These are phyloP conservation scores for Paradoxurus hermaphroditus DNA, from an alignment of 2,113 vertebrate species.

Conservation along the genomic window DNA sequence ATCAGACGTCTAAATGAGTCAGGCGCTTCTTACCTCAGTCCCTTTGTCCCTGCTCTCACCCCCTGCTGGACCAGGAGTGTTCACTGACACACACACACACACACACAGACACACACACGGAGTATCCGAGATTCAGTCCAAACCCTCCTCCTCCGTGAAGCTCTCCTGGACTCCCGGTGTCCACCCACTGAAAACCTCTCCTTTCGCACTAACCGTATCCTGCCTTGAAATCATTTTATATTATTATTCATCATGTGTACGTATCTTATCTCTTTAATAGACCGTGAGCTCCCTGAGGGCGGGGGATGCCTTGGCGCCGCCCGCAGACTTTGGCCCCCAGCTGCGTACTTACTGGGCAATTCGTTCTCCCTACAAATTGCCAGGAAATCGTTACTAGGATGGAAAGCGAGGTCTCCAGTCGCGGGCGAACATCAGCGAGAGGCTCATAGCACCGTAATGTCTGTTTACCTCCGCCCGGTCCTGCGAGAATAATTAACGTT, in stretches of 20 bases:
- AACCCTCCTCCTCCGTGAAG: background rate
- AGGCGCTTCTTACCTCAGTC: background rate
- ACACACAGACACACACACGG: background rate
- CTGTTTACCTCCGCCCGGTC: background rate
- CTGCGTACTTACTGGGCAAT: background rate
- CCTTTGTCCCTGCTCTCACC: background rate
- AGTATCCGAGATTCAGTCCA: background rate
- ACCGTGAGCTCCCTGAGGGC: background rate
- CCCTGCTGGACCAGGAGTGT: background rate
- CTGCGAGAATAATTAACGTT: constrained; percentile 14
- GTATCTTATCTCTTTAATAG: background rate
- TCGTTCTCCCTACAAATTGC: background rate
- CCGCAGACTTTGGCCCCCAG: background rate
- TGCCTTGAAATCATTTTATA: background rate
- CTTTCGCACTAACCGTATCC: background rate
- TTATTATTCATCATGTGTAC: background rate
- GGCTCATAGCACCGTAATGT: background rate
- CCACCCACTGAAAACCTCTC: background rate
- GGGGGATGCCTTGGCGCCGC: background rate
- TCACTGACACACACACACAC: background rate
- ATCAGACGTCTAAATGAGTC: background rate
- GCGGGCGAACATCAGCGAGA: background rate
- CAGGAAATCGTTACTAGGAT: background rate
- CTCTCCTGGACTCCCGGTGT: background rate
- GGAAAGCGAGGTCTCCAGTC: background rate